Evolutionary conservation across 2,888 invertebrate genomes (phyloP).

Genomic region (Gastracanthus pulcherrimus): DNA sequence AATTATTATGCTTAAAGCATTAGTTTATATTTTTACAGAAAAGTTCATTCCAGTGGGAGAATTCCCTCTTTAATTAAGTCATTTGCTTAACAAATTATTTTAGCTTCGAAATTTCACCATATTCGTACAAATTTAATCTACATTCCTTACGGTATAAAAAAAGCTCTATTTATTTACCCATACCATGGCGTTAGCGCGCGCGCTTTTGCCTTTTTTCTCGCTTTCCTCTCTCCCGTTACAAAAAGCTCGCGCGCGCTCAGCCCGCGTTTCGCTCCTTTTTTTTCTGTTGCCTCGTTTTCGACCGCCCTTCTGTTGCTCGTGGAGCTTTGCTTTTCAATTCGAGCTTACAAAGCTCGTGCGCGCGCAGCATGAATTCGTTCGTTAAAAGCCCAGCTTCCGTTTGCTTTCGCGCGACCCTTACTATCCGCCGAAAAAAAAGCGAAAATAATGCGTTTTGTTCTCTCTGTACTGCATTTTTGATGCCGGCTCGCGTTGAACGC

Average conservation of each 20-base stretch:
- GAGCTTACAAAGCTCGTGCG: slow-evolving; percentile 17
- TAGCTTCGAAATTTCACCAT: too few species aligned
- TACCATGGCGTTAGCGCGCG: neutral
- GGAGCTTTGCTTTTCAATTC: slow-evolving; percentile 43
- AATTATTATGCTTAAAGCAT: too few species aligned
- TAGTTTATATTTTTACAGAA: too few species aligned
- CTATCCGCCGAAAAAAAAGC: neutral
- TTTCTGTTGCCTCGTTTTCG: neutral
- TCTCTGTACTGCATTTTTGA: slow-evolving; percentile 2
- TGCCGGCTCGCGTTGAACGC: neutral
- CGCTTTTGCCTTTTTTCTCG: slow-evolving; percentile 6
- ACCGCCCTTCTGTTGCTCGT: slow-evolving; percentile 4
- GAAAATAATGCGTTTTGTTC: slow-evolving; percentile 32
- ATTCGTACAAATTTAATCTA: neutral
- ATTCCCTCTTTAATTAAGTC: too few species aligned
- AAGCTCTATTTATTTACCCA: neutral
- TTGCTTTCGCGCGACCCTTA: slow-evolving; percentile 14
- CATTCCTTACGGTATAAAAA: neutral
- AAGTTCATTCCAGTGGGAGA: too few species aligned
- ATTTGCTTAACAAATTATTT: too few species aligned
- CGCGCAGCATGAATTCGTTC: slow-evolving; percentile 36
- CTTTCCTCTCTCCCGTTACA: neutral
- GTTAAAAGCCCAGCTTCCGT: slow-evolving; percentile 44
- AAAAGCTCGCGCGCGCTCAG: neutral
- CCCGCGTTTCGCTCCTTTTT: neutral